phyloP scores from a whole-genome alignment of 1,140 invertebrate species.

The Drosophila rufa region DNA sequence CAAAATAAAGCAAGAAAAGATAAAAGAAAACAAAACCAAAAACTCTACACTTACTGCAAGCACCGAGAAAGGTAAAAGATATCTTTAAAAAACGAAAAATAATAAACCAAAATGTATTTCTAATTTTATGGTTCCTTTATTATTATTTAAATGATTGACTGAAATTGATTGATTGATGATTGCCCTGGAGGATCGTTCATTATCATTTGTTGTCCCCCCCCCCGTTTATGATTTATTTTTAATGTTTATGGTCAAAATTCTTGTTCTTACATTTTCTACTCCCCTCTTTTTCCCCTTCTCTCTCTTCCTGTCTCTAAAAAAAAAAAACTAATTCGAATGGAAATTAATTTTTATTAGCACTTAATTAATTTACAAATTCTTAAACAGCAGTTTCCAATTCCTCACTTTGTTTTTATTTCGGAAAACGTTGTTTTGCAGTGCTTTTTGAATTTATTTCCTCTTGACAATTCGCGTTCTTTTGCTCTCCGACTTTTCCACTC shows the following conservation, averaged over 20 bases:
- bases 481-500: conserved; percentile 10
- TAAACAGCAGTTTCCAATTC: neutral
- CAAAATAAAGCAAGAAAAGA: conserved; percentile 23
- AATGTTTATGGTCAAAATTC: conserved; percentile 7
- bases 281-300: conserved; percentile 16
- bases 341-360: conserved; percentile 1
- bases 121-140: conserved; percentile 35
- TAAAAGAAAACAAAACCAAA: conserved; percentile 63
- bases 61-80: conserved; percentile 83
- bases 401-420: conserved; percentile 5
- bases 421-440: conserved; percentile 22
- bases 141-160: conserved; percentile 44
- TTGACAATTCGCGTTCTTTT: too few relatives aligned
- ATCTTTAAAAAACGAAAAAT: conserved; percentile 32
- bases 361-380: too few relatives aligned
- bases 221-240: conserved; percentile 17
- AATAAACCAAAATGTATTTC: conserved; percentile 41
- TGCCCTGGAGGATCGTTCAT: neutral
- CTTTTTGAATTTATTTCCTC: conserved; percentile 16
- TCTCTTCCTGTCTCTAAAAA: conserved; percentile 6
- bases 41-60: conserved; percentile 84
- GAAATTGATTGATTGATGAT: neutral
- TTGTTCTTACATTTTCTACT: conserved; percentile 1
- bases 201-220: conserved; percentile 19
- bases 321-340: conserved; percentile 8